phyloP scores from a whole-genome alignment of 2,797 vertebrate genomes.

The Tangara arthus region DNA sequence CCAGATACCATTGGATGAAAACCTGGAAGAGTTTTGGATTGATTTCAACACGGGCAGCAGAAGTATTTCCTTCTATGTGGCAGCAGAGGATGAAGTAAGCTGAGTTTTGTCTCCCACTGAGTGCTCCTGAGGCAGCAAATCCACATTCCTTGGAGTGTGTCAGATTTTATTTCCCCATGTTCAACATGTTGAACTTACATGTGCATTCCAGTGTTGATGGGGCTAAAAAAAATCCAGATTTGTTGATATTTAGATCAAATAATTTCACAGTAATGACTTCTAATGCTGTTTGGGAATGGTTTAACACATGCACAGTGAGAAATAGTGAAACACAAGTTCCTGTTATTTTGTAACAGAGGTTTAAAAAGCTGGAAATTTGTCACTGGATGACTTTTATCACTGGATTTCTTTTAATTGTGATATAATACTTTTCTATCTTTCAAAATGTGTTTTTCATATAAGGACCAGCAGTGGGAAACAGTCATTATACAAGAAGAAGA shows the following conservation, averaged over 20 bases:
- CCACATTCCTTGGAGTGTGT: not conserved
- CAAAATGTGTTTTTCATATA: slow-evolving; percentile 28
- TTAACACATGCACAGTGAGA: rapidly evolving
- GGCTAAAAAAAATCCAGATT: rapidly evolving
- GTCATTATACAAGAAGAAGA: slow-evolving; percentile 85
- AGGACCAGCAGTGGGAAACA: slow-evolving; percentile 91
- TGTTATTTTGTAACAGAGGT: not conserved
- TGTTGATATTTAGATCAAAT: not conserved
- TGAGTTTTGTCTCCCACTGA: not conserved
- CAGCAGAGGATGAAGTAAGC: slow-evolving; percentile 79
- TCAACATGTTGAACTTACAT: not conserved
- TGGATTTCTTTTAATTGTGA: not conserved
- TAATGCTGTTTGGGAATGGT: not conserved
- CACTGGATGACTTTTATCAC: not conserved
- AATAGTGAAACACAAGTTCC: not conserved
- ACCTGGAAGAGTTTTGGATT: slow-evolving; percentile 94
- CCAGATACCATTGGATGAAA: slow-evolving; percentile 90
- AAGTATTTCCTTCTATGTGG: slow-evolving; percentile 92
- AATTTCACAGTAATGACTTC: not conserved
- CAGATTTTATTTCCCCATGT: not conserved
- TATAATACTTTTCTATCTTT: not conserved
- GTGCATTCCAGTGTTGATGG: not conserved
- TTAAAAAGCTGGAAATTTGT: not conserved
- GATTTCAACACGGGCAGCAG: slow-evolving; percentile 92
- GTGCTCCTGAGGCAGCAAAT: not conserved